These are phyloP conservation scores for Callyntrura guangdongensis DNA, from an alignment of 2,888 invertebrate species.

Conservation along the genomic window DNA sequence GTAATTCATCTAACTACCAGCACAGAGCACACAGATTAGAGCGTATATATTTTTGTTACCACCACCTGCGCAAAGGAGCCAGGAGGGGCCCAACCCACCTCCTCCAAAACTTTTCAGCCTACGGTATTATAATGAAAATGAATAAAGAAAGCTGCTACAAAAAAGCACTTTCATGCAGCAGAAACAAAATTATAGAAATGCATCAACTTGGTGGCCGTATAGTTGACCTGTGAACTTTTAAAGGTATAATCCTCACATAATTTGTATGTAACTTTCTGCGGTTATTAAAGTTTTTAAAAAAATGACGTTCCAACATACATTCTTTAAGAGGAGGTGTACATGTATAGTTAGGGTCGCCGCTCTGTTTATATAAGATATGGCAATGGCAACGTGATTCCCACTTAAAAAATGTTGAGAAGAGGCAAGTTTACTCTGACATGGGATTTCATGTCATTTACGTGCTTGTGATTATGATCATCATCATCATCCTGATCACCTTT, in stretches of 20 bases:
- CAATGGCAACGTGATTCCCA: background rate
- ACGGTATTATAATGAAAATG: slow-evolving; percentile 9
- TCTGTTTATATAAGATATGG: background rate
- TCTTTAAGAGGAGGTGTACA: background rate
- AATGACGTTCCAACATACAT: background rate
- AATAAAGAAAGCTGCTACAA: background rate
- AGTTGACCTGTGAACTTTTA: slow-evolving; percentile 1
- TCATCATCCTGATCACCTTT: background rate
- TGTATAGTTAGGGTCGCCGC: background rate
- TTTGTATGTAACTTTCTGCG: background rate
- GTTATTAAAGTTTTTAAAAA: too few relatives aligned
- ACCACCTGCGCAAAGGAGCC: slow-evolving; percentile 48
- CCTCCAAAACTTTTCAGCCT: slow-evolving; percentile 25
- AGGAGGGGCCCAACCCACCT: slow-evolving; percentile 50
- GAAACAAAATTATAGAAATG: background rate
- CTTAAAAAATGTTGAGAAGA: background rate
- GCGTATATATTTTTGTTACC: background rate
- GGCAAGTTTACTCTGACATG: background rate
- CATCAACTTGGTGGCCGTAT: background rate
- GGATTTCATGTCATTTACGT: background rate
- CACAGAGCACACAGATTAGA: background rate
- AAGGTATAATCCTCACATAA: background rate
- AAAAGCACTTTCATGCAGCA: background rate
- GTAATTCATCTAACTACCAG: background rate
- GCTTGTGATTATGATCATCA: background rate